A percentile compares a stretch with the other conserved stretches of the same genome.
Evolutionary conservation across 2,113 vertebrate species (phyloP).

Genomic region (Podarcis cretensis): DNA sequence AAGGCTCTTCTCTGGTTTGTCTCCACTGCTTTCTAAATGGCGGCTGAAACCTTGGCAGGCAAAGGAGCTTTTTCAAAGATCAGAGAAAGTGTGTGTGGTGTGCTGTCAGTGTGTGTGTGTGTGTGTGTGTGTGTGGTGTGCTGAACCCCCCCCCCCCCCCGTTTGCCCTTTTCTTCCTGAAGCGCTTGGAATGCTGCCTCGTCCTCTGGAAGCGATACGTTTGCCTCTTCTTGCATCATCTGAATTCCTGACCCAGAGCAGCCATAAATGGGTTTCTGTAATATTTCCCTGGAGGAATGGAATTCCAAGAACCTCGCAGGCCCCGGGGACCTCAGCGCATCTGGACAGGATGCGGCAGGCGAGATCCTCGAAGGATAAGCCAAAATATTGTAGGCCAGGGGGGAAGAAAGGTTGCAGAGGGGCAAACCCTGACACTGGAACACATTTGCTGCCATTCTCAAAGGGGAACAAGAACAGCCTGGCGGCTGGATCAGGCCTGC

Average conservation of each 20-base stretch:
- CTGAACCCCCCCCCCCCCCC: background rate
- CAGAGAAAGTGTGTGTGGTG: background rate
- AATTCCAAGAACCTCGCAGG: background rate
- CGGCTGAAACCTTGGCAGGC: too few relatives aligned
- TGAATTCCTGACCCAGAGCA: background rate
- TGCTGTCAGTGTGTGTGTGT: background rate
- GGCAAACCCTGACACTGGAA: background rate
- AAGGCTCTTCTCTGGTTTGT: too few relatives aligned
- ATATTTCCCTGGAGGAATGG: background rate
- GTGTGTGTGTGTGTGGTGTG: background rate
- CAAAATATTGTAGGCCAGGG: too few relatives aligned
- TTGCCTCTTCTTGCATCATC: background rate
- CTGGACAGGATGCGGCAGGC: background rate
- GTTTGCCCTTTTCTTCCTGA: background rate
- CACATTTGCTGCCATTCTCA: background rate
- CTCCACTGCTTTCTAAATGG: too few relatives aligned
- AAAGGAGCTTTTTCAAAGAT: background rate
- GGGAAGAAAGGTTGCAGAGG: background rate
- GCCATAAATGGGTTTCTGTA: background rate
- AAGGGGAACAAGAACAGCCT: too few relatives aligned
- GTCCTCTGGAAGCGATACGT: too few relatives aligned
- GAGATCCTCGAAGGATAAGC: background rate
- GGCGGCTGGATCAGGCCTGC: too few relatives aligned
- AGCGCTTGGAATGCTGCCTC: background rate
- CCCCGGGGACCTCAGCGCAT: background rate